A percentile compares a stretch with the other conserved stretches of the same genome.
These are phyloP conservation scores for Oryzias woworae DNA, from an alignment of 2,113 vertebrate genomes.

Conservation along the genomic window DNA sequence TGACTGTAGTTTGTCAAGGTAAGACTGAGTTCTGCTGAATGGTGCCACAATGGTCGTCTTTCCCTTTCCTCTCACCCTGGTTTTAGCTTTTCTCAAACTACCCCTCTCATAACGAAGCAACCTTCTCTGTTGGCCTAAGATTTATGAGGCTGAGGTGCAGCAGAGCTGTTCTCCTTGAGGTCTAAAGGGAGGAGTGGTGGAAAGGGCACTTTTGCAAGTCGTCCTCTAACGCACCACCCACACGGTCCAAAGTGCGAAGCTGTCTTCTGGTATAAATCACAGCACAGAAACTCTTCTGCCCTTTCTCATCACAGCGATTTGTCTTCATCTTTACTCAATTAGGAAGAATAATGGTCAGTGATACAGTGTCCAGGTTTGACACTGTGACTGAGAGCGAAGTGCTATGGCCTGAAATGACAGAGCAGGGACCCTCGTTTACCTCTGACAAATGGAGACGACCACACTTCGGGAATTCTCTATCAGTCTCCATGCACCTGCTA, in stretches of 20 bases:
- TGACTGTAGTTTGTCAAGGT: conserved; percentile 52
- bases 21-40: conserved; percentile 36
- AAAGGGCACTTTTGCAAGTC: conserved; percentile 58
- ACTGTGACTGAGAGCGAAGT: conserved; percentile 52
- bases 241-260: conserved; percentile 46
- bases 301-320: conserved; percentile 64
- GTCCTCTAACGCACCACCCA: conserved; percentile 64
- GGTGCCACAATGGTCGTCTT: background rate
- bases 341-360: conserved; percentile 58
- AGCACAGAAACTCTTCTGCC: conserved; percentile 56
- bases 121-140: conserved; percentile 47
- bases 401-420: conserved; percentile 39
- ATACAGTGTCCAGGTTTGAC: conserved; percentile 49
- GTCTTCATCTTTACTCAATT: conserved; percentile 74
- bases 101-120: conserved; percentile 25
- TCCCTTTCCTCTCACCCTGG: background rate
- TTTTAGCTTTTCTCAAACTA: conserved; percentile 28
- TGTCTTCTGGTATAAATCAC: conserved; percentile 70
- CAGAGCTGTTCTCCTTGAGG: conserved; percentile 34
- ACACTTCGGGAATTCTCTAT: conserved; percentile 6
- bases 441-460: conserved; percentile 32
- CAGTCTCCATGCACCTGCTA: background rate
- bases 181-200: conserved; percentile 24
- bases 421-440: conserved; percentile 17
- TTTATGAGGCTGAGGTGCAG: conserved; percentile 65